Base-by-base conservation (phyloP, 2,888 invertebrate species). In the Nemoura dubitans region DNA sequence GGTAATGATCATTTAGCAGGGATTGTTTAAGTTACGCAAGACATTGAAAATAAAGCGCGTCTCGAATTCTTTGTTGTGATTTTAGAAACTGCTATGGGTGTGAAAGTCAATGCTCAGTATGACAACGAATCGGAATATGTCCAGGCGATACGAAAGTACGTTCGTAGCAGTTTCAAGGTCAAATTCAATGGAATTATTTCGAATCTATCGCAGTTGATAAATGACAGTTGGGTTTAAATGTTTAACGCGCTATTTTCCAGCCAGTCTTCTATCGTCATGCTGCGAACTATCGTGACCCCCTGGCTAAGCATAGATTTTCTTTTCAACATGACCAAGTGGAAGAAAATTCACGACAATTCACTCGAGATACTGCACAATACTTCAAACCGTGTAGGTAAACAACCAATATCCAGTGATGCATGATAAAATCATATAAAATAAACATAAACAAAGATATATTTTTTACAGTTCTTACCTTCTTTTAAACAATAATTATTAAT, bases 1-100 rank as follows among this genome's bases (percentile, higher is more conserved):
- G 94, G 94, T 94, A 91, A 90, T 6, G 10, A 6, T 36, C 36
- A 10, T 90, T 89, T 25, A 85, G 89, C 21, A 10, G 3, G 14
- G 14, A 7, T 59, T 21, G 16, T 16, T 16, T 59, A 7, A 16
- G 59, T 59, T 21, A 21, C 14, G 59, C 14, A 21, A 21, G 10
- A 59, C 10, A 59, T 59, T 1, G 10, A 59, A 10, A 59, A 21
- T 21, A 36, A 36, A 36, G n/a, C n/a, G n/a, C 36, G 36, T 36
- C 36, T 36, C 36, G 10, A 36, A 36, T 36, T 59, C 59, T 59
- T 59, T 7, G 2, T 1, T 10, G 59, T 21, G 3, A 89, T 29
- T 30, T 0, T 30, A 81, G 81, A 81, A 28, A 28, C 86, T 7
- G 87, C 87, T 7, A 87, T 87, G 87, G 87, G 87, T 6, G 81